Conservation (phyloP, 2,113 vertebrate genomes). For the Dicerorhinus sumatrensis region DNA sequence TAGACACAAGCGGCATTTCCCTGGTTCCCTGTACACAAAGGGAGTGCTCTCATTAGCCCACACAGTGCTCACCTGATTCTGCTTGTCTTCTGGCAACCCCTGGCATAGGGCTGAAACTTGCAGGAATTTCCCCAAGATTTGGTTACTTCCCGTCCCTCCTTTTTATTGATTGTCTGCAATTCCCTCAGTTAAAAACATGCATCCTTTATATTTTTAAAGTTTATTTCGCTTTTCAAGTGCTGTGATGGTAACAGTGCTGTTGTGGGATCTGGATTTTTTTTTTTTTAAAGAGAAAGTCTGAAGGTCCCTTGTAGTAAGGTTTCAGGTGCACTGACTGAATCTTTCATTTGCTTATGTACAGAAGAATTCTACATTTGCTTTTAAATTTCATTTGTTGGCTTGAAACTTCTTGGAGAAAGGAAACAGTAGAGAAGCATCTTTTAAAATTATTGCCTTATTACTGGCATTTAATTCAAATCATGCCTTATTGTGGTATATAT, state of each 20-base stretch:
- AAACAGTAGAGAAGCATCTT: slow-evolving; percentile 53
- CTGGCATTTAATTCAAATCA: slow-evolving; percentile 66
- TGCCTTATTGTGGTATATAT: slow-evolving; percentile 35
- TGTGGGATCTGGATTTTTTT: slow-evolving; percentile 18
- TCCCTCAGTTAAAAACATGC: slow-evolving; percentile 56
- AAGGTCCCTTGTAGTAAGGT: slow-evolving; percentile 42
- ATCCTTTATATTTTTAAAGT: slow-evolving; percentile 44
- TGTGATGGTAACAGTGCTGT: slow-evolving; percentile 67
- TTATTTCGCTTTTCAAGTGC: slow-evolving; percentile 48
- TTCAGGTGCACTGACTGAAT: slow-evolving; percentile 19
- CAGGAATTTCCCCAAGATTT: slow-evolving; percentile 56
- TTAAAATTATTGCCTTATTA: slow-evolving; percentile 73
- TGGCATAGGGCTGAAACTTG: slow-evolving; percentile 68
- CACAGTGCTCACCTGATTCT: slow-evolving; percentile 87
- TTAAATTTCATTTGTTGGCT: slow-evolving; percentile 53
- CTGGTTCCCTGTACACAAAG: neutral
- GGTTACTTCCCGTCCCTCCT: slow-evolving; percentile 73
- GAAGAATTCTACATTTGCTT: slow-evolving; percentile 44
- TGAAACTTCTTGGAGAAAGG: slow-evolving; percentile 73
- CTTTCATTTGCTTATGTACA: slow-evolving; percentile 14
- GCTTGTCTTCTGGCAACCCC: slow-evolving; percentile 80
- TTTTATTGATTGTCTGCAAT: slow-evolving; percentile 62
- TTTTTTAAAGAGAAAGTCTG: neutral
- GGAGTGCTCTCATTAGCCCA: neutral
- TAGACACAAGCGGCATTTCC: neutral